Conservation (phyloP, 2,113 vertebrate species). For the Marcusenius ussheri region DNA sequence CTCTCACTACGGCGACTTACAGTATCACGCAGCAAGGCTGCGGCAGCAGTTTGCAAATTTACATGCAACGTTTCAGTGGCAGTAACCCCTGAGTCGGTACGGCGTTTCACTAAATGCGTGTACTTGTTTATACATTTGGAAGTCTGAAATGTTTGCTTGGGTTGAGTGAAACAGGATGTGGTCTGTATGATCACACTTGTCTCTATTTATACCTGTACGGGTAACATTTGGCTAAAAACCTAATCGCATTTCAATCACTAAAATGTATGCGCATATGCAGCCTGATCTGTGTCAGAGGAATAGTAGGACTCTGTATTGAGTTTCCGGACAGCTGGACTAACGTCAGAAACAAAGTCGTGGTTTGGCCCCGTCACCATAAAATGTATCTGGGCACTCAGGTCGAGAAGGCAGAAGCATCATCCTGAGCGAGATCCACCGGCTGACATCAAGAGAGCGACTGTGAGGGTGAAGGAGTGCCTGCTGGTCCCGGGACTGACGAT, state of each 20-base stretch:
- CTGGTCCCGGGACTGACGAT: neutral
- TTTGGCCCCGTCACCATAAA: neutral
- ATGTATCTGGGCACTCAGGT: neutral
- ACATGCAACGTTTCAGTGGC: neutral
- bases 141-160: neutral
- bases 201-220: constrained; percentile 6
- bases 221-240: neutral
- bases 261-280: neutral
- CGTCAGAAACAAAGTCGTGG: neutral
- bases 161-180: constrained; percentile 11
- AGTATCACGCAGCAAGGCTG: neutral
- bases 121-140: neutral
- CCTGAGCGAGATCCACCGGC: neutral
- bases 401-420: neutral
- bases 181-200: neutral
- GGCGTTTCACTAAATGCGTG: neutral
- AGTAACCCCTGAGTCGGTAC: neutral
- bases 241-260: neutral
- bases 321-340: neutral
- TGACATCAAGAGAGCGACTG: neutral
- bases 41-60: neutral
- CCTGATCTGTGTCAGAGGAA: too few relatives aligned
- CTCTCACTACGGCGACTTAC: neutral
- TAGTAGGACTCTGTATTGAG: too few relatives aligned
- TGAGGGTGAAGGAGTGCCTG: neutral